A percentile compares a stretch with the other conserved stretches of the same genome.
Conservation (phyloP, 2,113 vertebrate species). For the Indicator maculatus region DNA sequence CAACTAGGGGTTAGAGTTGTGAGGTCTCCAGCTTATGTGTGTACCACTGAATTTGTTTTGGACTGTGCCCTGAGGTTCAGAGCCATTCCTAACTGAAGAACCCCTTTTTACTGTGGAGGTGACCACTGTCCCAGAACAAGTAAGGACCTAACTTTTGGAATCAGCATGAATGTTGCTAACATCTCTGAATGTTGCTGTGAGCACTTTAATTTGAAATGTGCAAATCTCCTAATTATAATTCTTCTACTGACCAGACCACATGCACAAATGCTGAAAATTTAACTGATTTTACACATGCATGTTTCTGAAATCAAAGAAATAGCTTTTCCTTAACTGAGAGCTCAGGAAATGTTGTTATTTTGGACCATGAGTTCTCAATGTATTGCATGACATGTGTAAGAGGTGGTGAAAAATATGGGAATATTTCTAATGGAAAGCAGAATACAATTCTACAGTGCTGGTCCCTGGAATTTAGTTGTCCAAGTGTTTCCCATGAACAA, state of each 20-base stretch:
- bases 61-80: background rate
- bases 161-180: accelerated
- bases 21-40: accelerated
- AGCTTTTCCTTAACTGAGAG: background rate
- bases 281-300: background rate
- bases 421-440: conserved; percentile 40
- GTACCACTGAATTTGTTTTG: background rate
- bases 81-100: background rate
- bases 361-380: background rate
- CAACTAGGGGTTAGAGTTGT: background rate
- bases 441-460: background rate
- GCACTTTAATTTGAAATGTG: background rate
- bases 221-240: background rate
- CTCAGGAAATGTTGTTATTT: background rate
- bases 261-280: background rate
- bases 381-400: background rate
- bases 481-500: background rate
- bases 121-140: background rate
- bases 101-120: background rate
- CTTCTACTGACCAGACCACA: accelerated
- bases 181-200: background rate
- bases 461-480: conserved; percentile 29
- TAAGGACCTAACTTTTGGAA: background rate
- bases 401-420: background rate
- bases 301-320: background rate